Evolutionary conservation across 2,888 invertebrate genomes (phyloP), one percentile per base, ranked within the genome.

Genomic region (Sympetrum striolatum): DNA sequence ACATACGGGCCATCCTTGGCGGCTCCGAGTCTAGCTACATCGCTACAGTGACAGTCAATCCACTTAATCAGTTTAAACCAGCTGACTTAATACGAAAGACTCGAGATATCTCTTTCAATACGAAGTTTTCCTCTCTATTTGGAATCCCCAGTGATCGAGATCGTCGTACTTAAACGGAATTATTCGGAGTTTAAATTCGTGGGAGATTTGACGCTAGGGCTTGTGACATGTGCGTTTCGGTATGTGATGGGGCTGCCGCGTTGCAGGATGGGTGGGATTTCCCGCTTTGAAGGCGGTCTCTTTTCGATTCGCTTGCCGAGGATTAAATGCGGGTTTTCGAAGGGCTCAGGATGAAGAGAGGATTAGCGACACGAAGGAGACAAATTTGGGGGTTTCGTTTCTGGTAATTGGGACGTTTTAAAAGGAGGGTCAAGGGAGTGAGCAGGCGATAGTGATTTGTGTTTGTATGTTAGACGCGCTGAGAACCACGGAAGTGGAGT

Each of bases 361-460:
- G 86, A 86, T 86, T 86, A 86, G 86, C n/a, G 22, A 37, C 8
- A 86, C n/a, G 64, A 86, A 22, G 86, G 86, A 86, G 86, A 86
- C 86, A 86, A 86, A 86, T 86, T 86, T 86, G 64, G 60, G 60
- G 58, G 35, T 53, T 82, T 58, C 53, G 58, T 86, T 86, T 86
- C 58, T 37, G 86, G 31, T 86, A 64, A 86, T 86, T 86, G 60
- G 86, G 35, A 86, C 60, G 60, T 37, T n/a, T 86, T 35, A 22
- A 64, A 37, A 22, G 60, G 37, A 22, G 58, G 53, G 58, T 31
- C 58, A 15, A 58, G 22, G 58, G 80, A 18, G 35, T 58, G 58
- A 58, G 44, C 58, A 25, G 58, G 64, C n/a, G 60, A 58, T 64
- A n/a, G 86, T 64, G 37, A 37, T 25, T 64, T 37, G 86, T 64